phyloP scores from a whole-genome alignment of 92 coral and sea anemone species.

The Porites divaricata region DNA sequence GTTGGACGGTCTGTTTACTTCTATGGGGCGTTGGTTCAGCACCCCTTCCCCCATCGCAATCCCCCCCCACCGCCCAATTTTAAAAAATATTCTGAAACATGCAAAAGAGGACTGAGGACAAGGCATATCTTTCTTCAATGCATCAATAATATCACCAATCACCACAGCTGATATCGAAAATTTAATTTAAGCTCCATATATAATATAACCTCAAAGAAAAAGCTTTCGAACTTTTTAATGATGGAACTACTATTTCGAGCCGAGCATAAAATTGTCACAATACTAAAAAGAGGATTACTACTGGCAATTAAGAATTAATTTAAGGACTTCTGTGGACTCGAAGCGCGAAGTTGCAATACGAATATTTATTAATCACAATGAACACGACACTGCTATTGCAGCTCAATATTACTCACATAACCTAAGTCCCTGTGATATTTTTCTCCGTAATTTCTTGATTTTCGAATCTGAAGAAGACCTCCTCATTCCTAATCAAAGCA shows the following conservation, averaged over 20 bases:
- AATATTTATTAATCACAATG: neutral
- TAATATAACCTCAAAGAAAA: no score
- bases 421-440: conserved; percentile 91
- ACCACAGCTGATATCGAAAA: no score
- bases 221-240: no score
- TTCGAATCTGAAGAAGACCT: conserved; percentile 86
- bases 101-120: no score
- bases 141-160: no score
- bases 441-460: conserved; percentile 84
- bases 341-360: neutral
- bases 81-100: no score
- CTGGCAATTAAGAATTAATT: neutral
- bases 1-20: no score
- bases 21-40: no score
- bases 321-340: neutral
- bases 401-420: conserved; percentile 74
- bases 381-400: neutral
- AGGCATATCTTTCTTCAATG: no score
- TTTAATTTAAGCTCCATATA: no score
- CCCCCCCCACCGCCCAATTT: no score
- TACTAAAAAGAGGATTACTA: neutral
- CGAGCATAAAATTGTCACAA: neutral
- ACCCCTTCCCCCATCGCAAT: no score
- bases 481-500: conserved; percentile 16
- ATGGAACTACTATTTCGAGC: neutral